phyloP scores from a whole-genome alignment of 2,888 invertebrate species.

The Sepiola atlantica region DNA sequence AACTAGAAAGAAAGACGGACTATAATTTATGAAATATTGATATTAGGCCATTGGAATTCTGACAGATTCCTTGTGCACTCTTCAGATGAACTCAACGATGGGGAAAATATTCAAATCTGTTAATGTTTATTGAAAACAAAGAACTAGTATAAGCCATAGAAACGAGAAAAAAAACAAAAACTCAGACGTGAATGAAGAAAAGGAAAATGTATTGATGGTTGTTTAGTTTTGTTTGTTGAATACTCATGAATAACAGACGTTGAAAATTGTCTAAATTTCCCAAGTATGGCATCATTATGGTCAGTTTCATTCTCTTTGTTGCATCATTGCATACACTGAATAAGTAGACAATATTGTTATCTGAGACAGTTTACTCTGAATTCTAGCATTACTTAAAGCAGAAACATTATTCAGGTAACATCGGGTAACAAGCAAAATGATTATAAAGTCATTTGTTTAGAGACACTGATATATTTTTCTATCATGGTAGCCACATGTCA shows the following conservation, averaged over 20 bases:
- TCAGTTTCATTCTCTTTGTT: background rate
- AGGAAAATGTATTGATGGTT: background rate
- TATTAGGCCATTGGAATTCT: background rate
- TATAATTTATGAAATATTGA: slow-evolving; percentile 32
- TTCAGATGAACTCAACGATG: background rate
- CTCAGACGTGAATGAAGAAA: background rate
- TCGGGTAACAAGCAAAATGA: background rate
- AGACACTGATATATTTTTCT: background rate
- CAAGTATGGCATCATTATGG: background rate
- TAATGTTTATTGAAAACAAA: background rate
- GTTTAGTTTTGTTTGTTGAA: background rate
- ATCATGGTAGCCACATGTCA: background rate
- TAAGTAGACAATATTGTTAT: background rate
- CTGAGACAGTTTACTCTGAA: background rate
- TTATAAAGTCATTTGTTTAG: background rate
- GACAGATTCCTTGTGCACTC: background rate
- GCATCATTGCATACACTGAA: background rate
- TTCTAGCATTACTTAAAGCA: background rate
- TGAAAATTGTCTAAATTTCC: background rate
- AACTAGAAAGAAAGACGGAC: background rate
- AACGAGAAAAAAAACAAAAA: background rate
- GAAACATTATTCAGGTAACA: background rate
- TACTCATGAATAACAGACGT: background rate
- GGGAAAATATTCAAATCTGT: background rate
- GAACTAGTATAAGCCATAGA: background rate